phyloP scores from a whole-genome alignment of 2,113 vertebrate species.

The Brachyhypopomus gauderio region DNA sequence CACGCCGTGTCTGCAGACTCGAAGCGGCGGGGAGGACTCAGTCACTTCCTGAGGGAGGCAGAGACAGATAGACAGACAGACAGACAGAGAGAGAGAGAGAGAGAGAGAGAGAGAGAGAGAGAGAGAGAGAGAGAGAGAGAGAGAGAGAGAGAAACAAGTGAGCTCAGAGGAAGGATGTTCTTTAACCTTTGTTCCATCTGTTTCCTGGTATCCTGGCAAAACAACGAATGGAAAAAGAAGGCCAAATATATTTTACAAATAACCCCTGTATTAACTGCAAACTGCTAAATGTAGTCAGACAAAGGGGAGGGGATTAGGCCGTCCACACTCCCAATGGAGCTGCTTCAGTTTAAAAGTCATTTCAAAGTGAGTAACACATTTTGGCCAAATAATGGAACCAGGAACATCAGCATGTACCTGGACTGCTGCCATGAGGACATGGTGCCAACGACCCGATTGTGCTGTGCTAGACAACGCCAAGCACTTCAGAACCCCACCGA shows the following conservation, averaged over 20 bases:
- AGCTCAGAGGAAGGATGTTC: slow-evolving; percentile 67
- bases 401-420: not conserved
- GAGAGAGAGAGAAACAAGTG: slow-evolving; percentile 52
- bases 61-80: slow-evolving; percentile 64
- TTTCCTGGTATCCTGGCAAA: slow-evolving; percentile 21
- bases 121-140: not conserved
- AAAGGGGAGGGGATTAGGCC: no score
- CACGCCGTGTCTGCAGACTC: slow-evolving; percentile 77
- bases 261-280: no score
- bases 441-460: not conserved
- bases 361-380: not conserved
- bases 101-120: slow-evolving; percentile 58
- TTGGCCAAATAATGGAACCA: not conserved
- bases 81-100: not conserved
- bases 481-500: slow-evolving; percentile 25
- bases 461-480: slow-evolving; percentile 19
- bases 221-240: no score
- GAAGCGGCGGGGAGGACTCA: slow-evolving; percentile 93
- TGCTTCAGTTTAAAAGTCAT: not conserved
- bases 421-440: not conserved
- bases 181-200: slow-evolving; percentile 39
- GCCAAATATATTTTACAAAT: no score
- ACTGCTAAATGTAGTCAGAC: no score
- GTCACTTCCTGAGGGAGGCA: slow-evolving; percentile 88
- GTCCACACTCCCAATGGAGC: no score